Base-by-base conservation (phyloP, 2,888 invertebrate species). In the Trichogramma evanescens region DNA sequence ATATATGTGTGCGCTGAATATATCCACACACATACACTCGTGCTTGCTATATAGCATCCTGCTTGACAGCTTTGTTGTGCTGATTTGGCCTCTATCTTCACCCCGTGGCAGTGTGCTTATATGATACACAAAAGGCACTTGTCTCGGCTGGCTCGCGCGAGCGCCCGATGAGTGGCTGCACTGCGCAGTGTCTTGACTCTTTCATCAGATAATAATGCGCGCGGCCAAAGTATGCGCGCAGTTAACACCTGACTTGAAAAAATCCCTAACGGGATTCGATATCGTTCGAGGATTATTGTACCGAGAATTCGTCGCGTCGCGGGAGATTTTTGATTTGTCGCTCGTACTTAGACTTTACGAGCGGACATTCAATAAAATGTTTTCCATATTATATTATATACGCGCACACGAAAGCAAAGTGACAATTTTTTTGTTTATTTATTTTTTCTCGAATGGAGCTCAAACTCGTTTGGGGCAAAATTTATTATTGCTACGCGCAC, bases 171-270 rank as follows among this genome's bases (percentile, higher is more conserved):
- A 26, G 26, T 26, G 26, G 26, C 26, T 26, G 26, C 26, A 3
- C 26, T 26, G 26, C 26, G 26, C 26, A 41, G 26, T 48, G 6
- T 3, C 40, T 9, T 6, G 4, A 41, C 8, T 8, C 10, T 10
- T 5, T 7, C 13, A 58, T 63, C 63, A 56, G 61, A 63, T 63
- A 63, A 56, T 7, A 4, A 40, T 13, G 49, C 13, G 50, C 7
- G 4, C 39, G 50, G 1, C 48, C 10, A 13, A 10, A 10, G 48
- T 10, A 6, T 13, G 5, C 1, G 26, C 50, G 13, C 44, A 58
- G 40, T 56, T 61, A 56, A 56, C 61, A 63, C 63, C 61, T 61
- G 63, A 61, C 50, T 56, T 58, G 52, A 44, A 58, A 53, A 58
- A 51, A 41, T 13, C 13, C 10, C 46, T 63, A 63, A 63, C 63